Percentiles rank a stretch among this genome's conserved stretches.
phyloP scores from a whole-genome alignment of 2,888 invertebrate species.

The Dryomyza anilis region DNA sequence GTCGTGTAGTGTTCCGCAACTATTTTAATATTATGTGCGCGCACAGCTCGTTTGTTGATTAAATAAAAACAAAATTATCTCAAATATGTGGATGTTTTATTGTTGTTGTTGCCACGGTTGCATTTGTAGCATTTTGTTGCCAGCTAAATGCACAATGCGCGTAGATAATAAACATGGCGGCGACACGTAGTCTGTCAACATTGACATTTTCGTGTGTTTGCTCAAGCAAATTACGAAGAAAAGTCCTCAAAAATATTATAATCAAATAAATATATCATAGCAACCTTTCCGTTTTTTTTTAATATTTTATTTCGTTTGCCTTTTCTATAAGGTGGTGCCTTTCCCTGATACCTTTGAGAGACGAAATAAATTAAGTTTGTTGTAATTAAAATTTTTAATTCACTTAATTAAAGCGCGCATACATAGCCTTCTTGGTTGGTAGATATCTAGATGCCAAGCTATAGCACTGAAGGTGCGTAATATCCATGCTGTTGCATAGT shows the following conservation, averaged over 20 bases:
- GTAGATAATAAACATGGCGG: too few species aligned
- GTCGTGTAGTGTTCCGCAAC: slow-evolving; percentile 27
- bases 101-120: background rate
- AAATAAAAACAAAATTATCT: slow-evolving; percentile 25
- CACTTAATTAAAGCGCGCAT: slow-evolving; percentile 8
- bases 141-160: too few species aligned
- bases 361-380: slow-evolving; percentile 32
- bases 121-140: background rate
- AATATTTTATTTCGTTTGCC: too few species aligned
- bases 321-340: too few species aligned
- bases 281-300: too few species aligned
- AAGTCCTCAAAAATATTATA: too few species aligned
- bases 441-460: background rate
- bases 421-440: background rate
- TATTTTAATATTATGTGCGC: slow-evolving; percentile 31
- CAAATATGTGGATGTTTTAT: background rate
- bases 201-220: too few species aligned
- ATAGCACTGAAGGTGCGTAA: slow-evolving; percentile 7
- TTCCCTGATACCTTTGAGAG: too few species aligned
- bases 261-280: too few species aligned
- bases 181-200: too few species aligned
- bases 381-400: slow-evolving; percentile 43
- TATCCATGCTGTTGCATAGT: too few species aligned
- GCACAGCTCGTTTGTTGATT: slow-evolving; percentile 28
- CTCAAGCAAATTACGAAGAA: too few species aligned